Evolutionary conservation across 2,797 vertebrate genomes (phyloP).

Genomic region (Tolypeutes matacus): DNA sequence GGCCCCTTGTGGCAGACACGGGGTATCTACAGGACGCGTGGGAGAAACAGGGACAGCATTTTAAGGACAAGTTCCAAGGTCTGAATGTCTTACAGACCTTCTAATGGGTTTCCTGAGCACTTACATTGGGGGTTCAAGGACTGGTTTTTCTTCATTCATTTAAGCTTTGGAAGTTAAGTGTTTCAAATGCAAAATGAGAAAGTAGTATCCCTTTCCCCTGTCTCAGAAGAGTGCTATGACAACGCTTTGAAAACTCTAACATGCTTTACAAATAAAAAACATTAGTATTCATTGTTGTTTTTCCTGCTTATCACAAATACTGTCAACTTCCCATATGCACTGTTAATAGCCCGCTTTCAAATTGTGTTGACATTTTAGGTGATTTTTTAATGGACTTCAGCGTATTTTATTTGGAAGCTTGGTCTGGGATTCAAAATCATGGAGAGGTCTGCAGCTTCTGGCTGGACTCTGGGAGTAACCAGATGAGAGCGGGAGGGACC

Average conservation of each 20-base stretch:
- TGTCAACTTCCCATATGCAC: slow-evolving; percentile 67
- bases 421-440: not conserved
- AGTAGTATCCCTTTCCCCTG: slow-evolving; percentile 8
- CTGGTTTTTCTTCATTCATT: not conserved
- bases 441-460: not conserved
- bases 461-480: not conserved
- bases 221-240: slow-evolving; percentile 61
- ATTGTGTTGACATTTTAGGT: slow-evolving; percentile 73
- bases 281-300: slow-evolving; percentile 76
- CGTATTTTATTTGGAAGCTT: slow-evolving; percentile 52
- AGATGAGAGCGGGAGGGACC: not conserved
- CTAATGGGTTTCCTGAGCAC: not conserved
- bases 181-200: slow-evolving; percentile 54
- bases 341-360: slow-evolving; percentile 68
- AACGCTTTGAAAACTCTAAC: slow-evolving; percentile 57
- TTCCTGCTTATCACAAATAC: slow-evolving; percentile 67
- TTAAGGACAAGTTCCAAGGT: not conserved
- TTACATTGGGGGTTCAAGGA: not conserved
- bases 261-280: slow-evolving; percentile 71
- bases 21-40: not conserved
- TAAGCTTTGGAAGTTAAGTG: slow-evolving; percentile 25
- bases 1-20: not conserved
- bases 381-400: slow-evolving; percentile 71
- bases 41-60: not conserved
- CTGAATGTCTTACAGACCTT: not conserved